Percentiles rank a stretch among this genome's conserved stretches.
Conservation (phyloP, 2,888 invertebrate species). For the Apocheima hispidaria region DNA sequence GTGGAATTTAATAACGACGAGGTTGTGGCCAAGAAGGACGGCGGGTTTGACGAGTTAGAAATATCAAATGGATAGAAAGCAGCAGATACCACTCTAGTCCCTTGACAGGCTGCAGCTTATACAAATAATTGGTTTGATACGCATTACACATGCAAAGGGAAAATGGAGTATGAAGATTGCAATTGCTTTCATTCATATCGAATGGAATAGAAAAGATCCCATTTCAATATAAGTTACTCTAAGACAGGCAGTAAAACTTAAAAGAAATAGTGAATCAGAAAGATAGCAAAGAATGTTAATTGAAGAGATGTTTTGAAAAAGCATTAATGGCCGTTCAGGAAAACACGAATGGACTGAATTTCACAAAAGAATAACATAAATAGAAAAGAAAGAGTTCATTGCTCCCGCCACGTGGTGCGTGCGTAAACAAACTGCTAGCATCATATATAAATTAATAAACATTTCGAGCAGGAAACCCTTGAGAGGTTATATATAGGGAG, state of each 20-base stretch:
- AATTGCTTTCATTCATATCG: constrained; percentile 5
- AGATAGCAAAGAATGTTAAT: constrained; percentile 21
- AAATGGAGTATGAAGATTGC: constrained; percentile 27
- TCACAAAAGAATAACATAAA: constrained; percentile 58
- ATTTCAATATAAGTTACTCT: background rate
- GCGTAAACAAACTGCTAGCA: constrained; percentile 76
- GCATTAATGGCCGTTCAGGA: constrained; percentile 41
- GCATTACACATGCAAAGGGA: constrained; percentile 42
- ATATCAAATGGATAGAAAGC: constrained; percentile 50
- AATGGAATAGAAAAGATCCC: background rate
- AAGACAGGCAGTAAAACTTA: background rate
- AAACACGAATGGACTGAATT: constrained; percentile 54
- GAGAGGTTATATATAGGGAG: constrained; percentile 78
- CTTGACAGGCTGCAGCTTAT: constrained; percentile 57
- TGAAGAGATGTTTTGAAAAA: constrained; percentile 23
- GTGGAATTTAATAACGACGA: constrained; percentile 52
- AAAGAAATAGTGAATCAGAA: constrained; percentile 3
- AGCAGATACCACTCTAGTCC: constrained; percentile 44
- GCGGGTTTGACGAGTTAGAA: constrained; percentile 62
- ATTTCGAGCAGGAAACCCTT: constrained; percentile 79
- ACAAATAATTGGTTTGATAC: constrained; percentile 56
- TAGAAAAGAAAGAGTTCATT: constrained; percentile 62
- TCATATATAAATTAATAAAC: constrained; percentile 79
- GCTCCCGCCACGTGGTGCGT: constrained; percentile 73
- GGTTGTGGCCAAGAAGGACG: constrained; percentile 55